Conservation (phyloP, 1,140 invertebrate genomes). For the Drosophila virilis region DNA sequence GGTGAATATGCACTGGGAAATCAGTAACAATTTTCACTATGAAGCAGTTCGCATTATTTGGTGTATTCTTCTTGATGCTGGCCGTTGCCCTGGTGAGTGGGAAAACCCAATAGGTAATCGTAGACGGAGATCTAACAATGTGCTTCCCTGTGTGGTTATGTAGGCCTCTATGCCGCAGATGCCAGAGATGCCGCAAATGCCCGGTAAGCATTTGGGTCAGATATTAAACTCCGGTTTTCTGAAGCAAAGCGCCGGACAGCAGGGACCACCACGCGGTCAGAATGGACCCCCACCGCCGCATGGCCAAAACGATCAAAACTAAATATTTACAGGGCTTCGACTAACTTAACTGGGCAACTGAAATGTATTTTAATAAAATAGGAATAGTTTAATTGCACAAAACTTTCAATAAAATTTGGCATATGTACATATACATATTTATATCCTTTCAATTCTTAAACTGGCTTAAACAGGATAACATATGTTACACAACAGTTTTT, state of each 20-base stretch:
- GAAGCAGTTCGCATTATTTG: conserved; percentile 67
- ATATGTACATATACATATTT: neutral
- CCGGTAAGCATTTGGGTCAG: neutral
- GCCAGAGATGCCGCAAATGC: conserved; percentile 21
- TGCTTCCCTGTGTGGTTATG: neutral
- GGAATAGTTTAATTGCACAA: conserved; percentile 7
- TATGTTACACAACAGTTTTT: too few relatives aligned
- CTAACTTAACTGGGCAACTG: neutral
- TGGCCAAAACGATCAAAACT: neutral
- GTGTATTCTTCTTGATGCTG: conserved; percentile 52
- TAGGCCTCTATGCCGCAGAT: conserved; percentile 34
- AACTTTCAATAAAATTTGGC: conserved; percentile 18
- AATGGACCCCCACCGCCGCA: conserved; percentile 8
- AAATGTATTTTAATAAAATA: neutral
- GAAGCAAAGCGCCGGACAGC: conserved; percentile 14
- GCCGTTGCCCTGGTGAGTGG: conserved; percentile 59
- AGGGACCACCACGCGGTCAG: neutral
- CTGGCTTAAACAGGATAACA: too few relatives aligned
- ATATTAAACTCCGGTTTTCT: conserved; percentile 33
- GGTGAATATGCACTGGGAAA: neutral
- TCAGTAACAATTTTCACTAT: conserved; percentile 39
- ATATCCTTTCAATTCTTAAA: too few relatives aligned
- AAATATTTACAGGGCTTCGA: neutral
- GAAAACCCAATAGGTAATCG: neutral
- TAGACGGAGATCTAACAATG: neutral